A percentile compares a stretch with the other conserved stretches of the same genome.
phyloP scores from a whole-genome alignment of 2,113 vertebrate genomes.

The Apteryx owenii region DNA sequence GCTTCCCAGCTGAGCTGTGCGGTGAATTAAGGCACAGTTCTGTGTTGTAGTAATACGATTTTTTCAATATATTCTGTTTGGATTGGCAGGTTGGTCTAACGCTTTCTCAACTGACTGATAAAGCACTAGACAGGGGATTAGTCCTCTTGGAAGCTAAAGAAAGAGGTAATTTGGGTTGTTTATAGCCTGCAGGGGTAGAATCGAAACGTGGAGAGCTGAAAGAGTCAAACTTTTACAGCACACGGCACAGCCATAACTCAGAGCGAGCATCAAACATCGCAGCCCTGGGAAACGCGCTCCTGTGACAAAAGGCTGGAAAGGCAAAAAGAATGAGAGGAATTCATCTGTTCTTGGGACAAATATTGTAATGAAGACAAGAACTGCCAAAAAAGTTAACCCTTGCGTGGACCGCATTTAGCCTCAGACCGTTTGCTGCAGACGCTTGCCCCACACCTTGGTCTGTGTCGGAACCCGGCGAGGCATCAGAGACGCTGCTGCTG shows the following conservation, averaged over 20 bases:
- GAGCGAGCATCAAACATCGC: constrained; percentile 17
- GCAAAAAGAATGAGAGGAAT: constrained; percentile 50
- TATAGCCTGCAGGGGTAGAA: constrained; percentile 69
- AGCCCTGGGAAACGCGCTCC: constrained; percentile 4
- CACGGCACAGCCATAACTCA: constrained; percentile 26
- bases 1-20: background rate
- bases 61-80: constrained; percentile 70
- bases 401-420: background rate
- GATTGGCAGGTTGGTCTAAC: constrained; percentile 74
- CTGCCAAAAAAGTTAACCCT: constrained; percentile 7
- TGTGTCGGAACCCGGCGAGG: accelerated
- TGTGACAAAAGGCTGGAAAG: background rate
- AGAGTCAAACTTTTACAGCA: constrained; percentile 56
- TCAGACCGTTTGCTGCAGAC: background rate
- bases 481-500: accelerated
- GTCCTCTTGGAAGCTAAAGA: constrained; percentile 72
- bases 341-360: constrained; percentile 56
- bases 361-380: constrained; percentile 59
- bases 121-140: constrained; percentile 74
- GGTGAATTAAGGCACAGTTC: constrained; percentile 44
- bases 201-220: constrained; percentile 62
- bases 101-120: constrained; percentile 73
- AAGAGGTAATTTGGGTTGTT: constrained; percentile 74
- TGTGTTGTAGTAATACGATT: background rate
- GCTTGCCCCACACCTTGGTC: accelerated